Conservation (phyloP, 2,797 vertebrate species). For the Parambassis ranga region DNA sequence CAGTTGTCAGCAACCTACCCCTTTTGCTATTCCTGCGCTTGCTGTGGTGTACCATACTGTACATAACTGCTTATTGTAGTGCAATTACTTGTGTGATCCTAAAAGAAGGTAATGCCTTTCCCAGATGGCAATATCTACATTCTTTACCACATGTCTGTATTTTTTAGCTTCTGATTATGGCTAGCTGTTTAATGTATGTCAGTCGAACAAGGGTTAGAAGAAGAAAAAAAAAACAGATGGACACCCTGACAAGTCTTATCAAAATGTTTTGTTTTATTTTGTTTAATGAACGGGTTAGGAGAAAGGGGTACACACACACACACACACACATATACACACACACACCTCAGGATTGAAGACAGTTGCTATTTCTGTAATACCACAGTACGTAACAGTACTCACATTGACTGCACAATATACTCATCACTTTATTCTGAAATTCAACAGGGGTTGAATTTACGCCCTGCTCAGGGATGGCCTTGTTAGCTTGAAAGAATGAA, state of each 20-base stretch:
- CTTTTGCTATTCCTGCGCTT: conserved; percentile 77
- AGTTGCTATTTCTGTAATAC: conserved; percentile 78
- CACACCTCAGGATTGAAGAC: conserved; percentile 87
- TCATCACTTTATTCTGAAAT: conserved; percentile 85
- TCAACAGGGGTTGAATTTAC: conserved; percentile 84
- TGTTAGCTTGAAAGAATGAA: conserved; percentile 90
- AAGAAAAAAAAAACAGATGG: conserved; percentile 55
- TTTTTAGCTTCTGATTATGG: conserved; percentile 76
- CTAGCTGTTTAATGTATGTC: conserved; percentile 72
- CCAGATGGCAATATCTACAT: conserved; percentile 81
- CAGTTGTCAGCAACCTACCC: conserved; percentile 66
- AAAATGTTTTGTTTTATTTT: conserved; percentile 34
- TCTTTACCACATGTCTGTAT: conserved; percentile 82
- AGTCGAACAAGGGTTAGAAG: conserved; percentile 69
- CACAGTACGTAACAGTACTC: conserved; percentile 79
- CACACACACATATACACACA: conserved; percentile 31
- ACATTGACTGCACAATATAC: conserved; percentile 91
- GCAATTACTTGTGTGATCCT: conserved; percentile 82
- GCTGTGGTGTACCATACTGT: conserved; percentile 86
- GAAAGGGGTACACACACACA: conserved; percentile 64
- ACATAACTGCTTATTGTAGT: conserved; percentile 86
- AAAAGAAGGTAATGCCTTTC: conserved; percentile 81
- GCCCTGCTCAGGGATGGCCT: conserved; percentile 97
- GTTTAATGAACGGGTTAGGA: conserved; percentile 65
- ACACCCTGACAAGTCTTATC: conserved; percentile 76